Evolutionary conservation across 2,888 invertebrate genomes (phyloP).

Genomic region (Cosmorhoe ocellata): DNA sequence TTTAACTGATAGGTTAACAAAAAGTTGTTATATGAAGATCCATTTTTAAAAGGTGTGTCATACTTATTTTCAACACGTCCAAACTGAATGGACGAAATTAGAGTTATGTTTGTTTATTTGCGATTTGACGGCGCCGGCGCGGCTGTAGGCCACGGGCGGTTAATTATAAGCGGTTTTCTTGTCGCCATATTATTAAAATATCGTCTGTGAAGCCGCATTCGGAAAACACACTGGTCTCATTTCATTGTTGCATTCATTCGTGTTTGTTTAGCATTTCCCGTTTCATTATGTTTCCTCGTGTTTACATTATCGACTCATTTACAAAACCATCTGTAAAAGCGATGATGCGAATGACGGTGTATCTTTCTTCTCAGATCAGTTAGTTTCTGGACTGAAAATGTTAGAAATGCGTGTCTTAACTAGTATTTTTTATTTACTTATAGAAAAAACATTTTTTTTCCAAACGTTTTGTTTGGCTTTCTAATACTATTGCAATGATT

Average conservation of each 20-base stretch:
- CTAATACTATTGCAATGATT: too few relatives aligned
- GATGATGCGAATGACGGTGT: background rate
- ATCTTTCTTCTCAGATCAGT: background rate
- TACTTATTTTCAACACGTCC: constrained; percentile 15
- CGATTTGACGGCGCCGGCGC: constrained; percentile 27
- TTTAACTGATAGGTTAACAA: background rate
- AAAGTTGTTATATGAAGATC: background rate
- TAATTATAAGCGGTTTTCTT: constrained; percentile 51
- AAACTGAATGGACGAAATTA: constrained; percentile 19
- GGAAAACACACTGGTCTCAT: constrained; percentile 18
- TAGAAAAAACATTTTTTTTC: too few relatives aligned
- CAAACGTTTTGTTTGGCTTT: too few relatives aligned
- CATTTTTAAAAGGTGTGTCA: constrained; percentile 13
- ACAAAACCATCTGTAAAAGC: constrained; percentile 4
- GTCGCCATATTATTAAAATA: constrained; percentile 25
- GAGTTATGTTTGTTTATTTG: constrained; percentile 25
- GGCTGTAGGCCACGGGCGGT: constrained; percentile 56
- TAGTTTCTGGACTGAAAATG: background rate
- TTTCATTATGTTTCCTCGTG: constrained; percentile 13
- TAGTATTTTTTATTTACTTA: too few relatives aligned
- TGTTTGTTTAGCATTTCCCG: constrained; percentile 34
- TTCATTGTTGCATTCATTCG: constrained; percentile 25
- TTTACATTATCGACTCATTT: constrained; percentile 17
- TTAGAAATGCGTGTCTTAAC: too few relatives aligned
- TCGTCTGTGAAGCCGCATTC: constrained; percentile 29